Evolutionary conservation across 1,140 invertebrate species (phyloP), one percentile per base, ranked within the genome.

Genomic region (Hycleus cichorii): DNA sequence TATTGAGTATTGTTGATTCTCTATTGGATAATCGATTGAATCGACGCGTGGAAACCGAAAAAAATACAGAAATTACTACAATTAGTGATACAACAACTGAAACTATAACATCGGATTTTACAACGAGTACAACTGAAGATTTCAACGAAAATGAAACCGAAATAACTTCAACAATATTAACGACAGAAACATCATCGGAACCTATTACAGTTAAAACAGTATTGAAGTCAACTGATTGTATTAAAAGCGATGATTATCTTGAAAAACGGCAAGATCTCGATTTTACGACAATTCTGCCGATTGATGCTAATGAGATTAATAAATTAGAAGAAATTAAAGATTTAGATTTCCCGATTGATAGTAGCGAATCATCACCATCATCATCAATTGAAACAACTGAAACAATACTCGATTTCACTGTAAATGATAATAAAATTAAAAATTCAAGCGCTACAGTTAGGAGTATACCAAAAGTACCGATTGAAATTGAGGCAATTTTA

Each of bases 401-500:
- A 42, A 47, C 3, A 11, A 26, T 7, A 2, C n/a, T 10, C 32
- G 50, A 59, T 39, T 6, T 54, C 3, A 52, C 51, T 4, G 43
- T 55, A 39, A 49, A 60, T 10, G 57, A 62, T 25, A 54, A 57
- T 18, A 60, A 56, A 55, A 59, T 64, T 9, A 66, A 61, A 42
- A 11, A n/a, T 42, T 42, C 40, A 3, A 42, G 40, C 10, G 40
- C 11, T 42, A 42, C 40, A 42, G 9, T 42, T n/a, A 6, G 40
- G 3, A 49, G 39, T 9, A 18, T 61, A 0, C 43, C 58, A 38
- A 64, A 64, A 45, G 65, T 74, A 9, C 63, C 74, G 18, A 60
- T 67, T 3, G 68, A 72, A 39, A 64, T 75, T 39, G 67, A 72
- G 43, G 72, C 72, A 10, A 61, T 72, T 27, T 53, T 75, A 2